Conservation (phyloP, 2,888 invertebrate species). For the Chrysolina haemoptera region DNA sequence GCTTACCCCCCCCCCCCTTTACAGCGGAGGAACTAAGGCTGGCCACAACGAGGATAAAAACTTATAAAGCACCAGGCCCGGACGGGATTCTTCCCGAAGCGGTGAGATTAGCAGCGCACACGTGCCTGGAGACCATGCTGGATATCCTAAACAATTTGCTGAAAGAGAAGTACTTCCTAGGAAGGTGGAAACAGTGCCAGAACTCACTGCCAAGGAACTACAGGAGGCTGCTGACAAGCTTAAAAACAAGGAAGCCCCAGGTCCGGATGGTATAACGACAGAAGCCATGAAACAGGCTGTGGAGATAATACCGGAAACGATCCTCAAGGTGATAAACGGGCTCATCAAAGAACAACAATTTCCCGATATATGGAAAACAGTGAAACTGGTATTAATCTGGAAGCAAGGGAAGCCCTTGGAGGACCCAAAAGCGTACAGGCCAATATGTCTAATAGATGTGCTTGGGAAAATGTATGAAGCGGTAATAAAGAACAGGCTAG, state of each 20-base stretch:
- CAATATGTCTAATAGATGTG: not conserved
- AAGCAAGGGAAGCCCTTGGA: not conserved
- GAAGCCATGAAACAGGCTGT: not conserved
- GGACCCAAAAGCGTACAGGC: not conserved
- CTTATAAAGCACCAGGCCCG: too few relatives aligned
- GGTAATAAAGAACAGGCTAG: not conserved
- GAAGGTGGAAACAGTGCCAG: not conserved
- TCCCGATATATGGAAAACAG: not conserved
- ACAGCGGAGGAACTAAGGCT: too few relatives aligned
- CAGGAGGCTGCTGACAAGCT: too few relatives aligned
- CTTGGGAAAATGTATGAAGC: not conserved
- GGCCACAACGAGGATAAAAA: too few relatives aligned
- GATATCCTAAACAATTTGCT: not conserved
- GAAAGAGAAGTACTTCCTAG: not conserved
- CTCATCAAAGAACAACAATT: not conserved
- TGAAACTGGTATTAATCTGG: not conserved
- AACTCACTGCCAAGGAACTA: not conserved
- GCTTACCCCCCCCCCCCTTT: too few relatives aligned
- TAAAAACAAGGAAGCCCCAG: too few relatives aligned
- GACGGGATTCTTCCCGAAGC: too few relatives aligned
- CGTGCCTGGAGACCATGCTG: not conserved
- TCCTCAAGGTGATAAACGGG: not conserved
- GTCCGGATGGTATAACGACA: not conserved
- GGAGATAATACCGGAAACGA: not conserved
- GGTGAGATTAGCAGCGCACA: too few relatives aligned